These are phyloP conservation scores for Okapia johnstoni DNA, from an alignment of 2,113 vertebrate genomes.

Conservation along the genomic window DNA sequence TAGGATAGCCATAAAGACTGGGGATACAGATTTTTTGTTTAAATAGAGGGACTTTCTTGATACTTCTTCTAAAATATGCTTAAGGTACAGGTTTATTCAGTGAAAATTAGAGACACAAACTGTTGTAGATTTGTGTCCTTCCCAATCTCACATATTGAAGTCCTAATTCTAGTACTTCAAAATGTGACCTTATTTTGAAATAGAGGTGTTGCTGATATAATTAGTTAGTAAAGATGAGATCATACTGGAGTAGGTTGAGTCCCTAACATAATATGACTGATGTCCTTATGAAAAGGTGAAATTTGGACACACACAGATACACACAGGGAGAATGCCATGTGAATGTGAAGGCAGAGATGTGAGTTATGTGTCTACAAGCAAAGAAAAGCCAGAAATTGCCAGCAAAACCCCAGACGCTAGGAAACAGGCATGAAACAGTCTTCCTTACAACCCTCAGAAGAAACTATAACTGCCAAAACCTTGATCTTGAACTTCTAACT, in stretches of 20 bases:
- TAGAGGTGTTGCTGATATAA: neutral
- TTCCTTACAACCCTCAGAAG: neutral
- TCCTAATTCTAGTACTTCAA: neutral
- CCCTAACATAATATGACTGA: neutral
- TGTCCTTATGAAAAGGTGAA: neutral
- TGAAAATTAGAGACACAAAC: neutral
- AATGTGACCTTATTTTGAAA: neutral
- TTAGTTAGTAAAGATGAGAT: neutral
- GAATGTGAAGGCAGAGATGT: neutral
- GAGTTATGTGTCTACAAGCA: neutral
- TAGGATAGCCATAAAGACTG: neutral
- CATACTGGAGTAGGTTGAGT: neutral
- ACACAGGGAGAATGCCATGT: neutral
- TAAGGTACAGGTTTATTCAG: neutral
- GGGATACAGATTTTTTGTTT: neutral
- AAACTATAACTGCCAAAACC: neutral
- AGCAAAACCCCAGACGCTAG: neutral
- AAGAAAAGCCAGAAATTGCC: neutral
- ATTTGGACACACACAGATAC: neutral
- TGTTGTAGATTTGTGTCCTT: neutral
- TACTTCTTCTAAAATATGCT: neutral
- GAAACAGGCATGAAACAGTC: neutral
- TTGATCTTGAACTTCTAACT: neutral
- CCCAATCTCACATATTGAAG: neutral
- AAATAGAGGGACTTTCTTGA: neutral